Evolutionary conservation across 2,113 vertebrate species (phyloP).

Genomic region (Ameiurus melas): DNA sequence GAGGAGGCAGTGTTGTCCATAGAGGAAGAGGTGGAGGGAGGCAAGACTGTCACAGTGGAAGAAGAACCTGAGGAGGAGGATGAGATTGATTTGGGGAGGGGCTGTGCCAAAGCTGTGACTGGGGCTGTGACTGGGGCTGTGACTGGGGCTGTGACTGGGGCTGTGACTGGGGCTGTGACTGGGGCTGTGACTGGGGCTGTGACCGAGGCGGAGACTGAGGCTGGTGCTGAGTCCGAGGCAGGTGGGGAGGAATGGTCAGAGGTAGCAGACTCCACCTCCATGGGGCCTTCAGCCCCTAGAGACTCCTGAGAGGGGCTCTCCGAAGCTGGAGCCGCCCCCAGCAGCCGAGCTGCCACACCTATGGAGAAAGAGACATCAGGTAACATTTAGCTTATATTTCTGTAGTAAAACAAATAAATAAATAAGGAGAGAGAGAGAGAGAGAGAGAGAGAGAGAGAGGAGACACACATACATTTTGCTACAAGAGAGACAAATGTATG

Average conservation of each 20-base stretch:
- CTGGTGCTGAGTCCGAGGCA: constrained; percentile 54
- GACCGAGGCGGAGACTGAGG: constrained; percentile 58
- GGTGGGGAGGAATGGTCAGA: background rate
- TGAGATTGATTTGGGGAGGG: constrained; percentile 69
- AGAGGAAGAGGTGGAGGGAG: constrained; percentile 75
- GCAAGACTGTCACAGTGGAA: constrained; percentile 75
- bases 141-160: constrained; percentile 64
- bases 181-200: constrained; percentile 71
- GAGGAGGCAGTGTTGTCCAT: constrained; percentile 75
- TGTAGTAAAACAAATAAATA: background rate
- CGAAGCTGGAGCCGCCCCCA: constrained; percentile 63
- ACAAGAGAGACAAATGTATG: background rate
- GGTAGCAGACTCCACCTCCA: constrained; percentile 71
- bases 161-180: constrained; percentile 69
- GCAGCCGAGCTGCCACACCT: constrained; percentile 71
- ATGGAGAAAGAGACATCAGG: background rate
- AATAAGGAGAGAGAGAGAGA: too few species aligned
- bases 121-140: constrained; percentile 66
- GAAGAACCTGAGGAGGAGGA: constrained; percentile 75
- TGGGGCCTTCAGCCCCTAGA: constrained; percentile 64
- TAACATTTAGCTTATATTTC: background rate
- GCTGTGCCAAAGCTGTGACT: constrained; percentile 68
- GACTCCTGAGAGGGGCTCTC: constrained; percentile 65
- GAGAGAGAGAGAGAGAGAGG: too few species aligned
- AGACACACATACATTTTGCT: background rate